Evolutionary conservation across 2,888 invertebrate species (phyloP).

Genomic region (Euphydryas editha): DNA sequence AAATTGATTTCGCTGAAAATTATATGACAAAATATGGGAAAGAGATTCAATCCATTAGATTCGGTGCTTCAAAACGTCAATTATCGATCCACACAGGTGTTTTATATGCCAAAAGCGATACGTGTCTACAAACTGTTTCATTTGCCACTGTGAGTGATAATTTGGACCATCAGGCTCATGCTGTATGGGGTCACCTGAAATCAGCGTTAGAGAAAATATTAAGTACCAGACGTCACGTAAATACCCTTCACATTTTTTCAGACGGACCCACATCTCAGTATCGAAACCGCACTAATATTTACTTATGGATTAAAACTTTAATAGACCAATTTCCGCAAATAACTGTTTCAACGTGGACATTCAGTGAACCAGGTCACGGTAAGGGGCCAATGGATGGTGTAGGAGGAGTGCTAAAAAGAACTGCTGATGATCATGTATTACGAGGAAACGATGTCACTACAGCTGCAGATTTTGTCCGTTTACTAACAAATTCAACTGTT

Average conservation of each 20-base stretch:
- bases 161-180: not conserved
- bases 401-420: not conserved
- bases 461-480: not conserved
- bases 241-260: not conserved
- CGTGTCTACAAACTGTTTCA: not conserved
- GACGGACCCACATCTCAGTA: not conserved
- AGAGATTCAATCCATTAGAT: not conserved
- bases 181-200: not conserved
- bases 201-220: not conserved
- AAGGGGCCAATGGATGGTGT: not conserved
- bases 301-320: not conserved
- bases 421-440: not conserved
- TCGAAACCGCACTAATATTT: not conserved
- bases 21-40: not conserved
- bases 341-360: slow-evolving; percentile 1
- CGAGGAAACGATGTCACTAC: not conserved
- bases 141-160: slow-evolving; percentile 2
- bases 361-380: slow-evolving; percentile 1
- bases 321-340: not conserved
- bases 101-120: not conserved
- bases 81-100: not conserved
- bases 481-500: not conserved
- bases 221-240: not conserved
- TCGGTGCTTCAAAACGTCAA: not conserved
- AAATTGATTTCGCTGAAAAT: slow-evolving; percentile 2